phyloP scores from a whole-genome alignment of 23 tunicate genomes.

The Aplidium turbinatum region DNA sequence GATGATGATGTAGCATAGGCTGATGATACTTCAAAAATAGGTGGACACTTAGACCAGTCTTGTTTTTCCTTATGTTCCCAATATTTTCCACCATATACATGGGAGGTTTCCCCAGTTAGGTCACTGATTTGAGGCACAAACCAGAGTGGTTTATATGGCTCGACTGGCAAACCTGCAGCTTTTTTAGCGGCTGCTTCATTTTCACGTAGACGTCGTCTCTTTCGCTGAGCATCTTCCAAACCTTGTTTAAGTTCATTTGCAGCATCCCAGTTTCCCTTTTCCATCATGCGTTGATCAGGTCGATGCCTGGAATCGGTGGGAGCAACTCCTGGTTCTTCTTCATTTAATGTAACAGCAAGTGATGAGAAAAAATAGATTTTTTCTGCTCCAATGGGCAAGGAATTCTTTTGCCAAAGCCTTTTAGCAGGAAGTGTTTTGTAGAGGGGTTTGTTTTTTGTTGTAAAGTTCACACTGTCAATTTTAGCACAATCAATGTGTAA shows the following conservation, averaged over 20 bases:
- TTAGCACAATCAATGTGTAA: conserved; percentile 79
- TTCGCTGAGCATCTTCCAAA: conserved; percentile 91
- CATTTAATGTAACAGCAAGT: conserved; percentile 82
- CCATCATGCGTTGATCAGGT: conserved; percentile 94
- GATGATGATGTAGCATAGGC: not conserved
- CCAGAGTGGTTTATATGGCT: conserved; percentile 88
- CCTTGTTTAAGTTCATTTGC: conserved; percentile 82
- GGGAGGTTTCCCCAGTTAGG: conserved; percentile 46
- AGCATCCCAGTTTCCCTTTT: conserved; percentile 84
- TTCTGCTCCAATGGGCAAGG: conserved; percentile 69
- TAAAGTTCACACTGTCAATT: conserved; percentile 58
- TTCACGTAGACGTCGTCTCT: conserved; percentile 69
- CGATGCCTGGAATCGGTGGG: conserved; percentile 92
- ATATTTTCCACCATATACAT: conserved; percentile 52
- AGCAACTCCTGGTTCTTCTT: conserved; percentile 64
- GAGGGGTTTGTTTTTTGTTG: conserved; percentile 48
- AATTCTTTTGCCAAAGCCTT: conserved; percentile 49
- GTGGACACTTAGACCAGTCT: conserved; percentile 70
- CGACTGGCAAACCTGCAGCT: conserved; percentile 45
- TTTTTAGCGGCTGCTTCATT: conserved; percentile 49
- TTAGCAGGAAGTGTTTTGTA: conserved; percentile 73
- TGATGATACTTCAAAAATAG: conserved; percentile 57
- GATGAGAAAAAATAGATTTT: conserved; percentile 86
- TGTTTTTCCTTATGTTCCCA: conserved; percentile 79
- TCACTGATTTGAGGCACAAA: conserved; percentile 55